Evolutionary conservation across 2,888 invertebrate genomes (phyloP).

Genomic region (Barypeithes pellucidus): DNA sequence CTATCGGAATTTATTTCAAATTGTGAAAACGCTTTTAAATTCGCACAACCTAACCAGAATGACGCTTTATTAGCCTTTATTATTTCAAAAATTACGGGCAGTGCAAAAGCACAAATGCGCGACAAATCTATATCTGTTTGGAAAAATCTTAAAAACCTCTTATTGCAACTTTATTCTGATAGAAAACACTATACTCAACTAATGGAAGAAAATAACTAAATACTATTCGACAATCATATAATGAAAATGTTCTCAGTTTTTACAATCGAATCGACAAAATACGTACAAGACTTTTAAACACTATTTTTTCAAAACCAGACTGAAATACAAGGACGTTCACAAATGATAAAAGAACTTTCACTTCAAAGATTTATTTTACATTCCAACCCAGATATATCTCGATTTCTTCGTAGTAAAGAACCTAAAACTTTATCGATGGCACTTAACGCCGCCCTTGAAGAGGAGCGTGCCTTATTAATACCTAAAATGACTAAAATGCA

Average conservation of each 20-base stretch:
- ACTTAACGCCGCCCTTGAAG: conserved; percentile 28
- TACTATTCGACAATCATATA: conserved; percentile 15
- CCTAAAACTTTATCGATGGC: no score
- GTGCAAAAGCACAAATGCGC: conserved; percentile 21
- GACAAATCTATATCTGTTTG: conserved; percentile 17
- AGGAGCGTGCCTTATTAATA: neutral
- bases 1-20: conserved; percentile 31
- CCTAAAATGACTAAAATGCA: neutral
- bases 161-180: conserved; percentile 23
- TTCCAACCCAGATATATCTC: no score
- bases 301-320: neutral
- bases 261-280: conserved; percentile 26
- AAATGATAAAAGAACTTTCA: conserved; percentile 36
- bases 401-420: no score
- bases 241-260: conserved; percentile 25
- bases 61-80: conserved; percentile 13
- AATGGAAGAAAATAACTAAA: conserved; percentile 41
- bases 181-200: conserved; percentile 33
- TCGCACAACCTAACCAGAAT: conserved; percentile 14
- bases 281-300: conserved; percentile 23
- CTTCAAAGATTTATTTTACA: conserved; percentile 43
- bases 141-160: conserved; percentile 19
- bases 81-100: conserved; percentile 8
- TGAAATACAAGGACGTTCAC: neutral
- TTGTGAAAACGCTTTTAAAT: conserved; percentile 34